Conservation (phyloP, 2,888 invertebrate genomes). For the Venusia cambrica region DNA sequence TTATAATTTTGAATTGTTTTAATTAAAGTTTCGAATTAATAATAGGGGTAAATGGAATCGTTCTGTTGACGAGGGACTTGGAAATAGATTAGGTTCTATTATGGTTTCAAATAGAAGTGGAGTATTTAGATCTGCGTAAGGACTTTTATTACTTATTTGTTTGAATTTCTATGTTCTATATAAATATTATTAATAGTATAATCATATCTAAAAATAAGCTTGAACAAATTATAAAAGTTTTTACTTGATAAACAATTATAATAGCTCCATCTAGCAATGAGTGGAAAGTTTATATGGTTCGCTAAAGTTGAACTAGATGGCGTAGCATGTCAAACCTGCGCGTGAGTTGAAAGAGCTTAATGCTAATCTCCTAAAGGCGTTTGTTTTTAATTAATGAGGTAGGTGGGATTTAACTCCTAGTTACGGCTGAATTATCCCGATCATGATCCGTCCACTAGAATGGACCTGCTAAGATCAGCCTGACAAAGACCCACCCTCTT, state of each 20-base stretch:
- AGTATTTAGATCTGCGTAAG: no score
- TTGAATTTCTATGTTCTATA: no score
- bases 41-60: slow-evolving; percentile 45
- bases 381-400: no score
- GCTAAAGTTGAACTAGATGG: slow-evolving; percentile 43
- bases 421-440: no score
- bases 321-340: slow-evolving; percentile 44
- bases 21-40: slow-evolving; percentile 68
- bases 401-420: no score
- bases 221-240: not conserved
- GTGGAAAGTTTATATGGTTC: slow-evolving; percentile 40
- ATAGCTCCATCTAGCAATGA: slow-evolving; percentile 43
- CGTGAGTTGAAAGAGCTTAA: slow-evolving; percentile 31
- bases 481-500: no score
- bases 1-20: slow-evolving; percentile 66
- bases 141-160: no score
- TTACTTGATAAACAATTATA: not conserved
- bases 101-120: no score
- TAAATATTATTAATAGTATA: not conserved
- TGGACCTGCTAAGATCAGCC: no score
- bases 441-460: no score
- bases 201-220: not conserved
- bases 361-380: no score
- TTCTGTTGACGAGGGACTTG: slow-evolving; percentile 51
- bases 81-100: slow-evolving; percentile 2